Base-by-base conservation (phyloP, 2,888 invertebrate genomes). In the Apotomis betuletana region DNA sequence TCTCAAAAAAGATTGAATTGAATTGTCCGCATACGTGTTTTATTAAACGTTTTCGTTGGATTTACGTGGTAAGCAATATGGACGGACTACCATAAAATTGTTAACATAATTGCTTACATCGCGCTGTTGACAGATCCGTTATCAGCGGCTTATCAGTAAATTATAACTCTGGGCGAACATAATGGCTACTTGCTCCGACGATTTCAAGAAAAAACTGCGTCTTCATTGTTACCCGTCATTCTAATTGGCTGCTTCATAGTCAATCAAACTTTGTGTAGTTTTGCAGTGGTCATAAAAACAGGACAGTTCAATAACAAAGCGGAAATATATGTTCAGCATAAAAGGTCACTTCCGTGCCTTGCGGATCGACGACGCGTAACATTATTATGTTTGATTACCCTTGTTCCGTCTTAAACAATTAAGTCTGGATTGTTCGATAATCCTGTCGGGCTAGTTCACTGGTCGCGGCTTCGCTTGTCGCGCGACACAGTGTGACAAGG, bases 61-160 rank as follows among this genome's bases (percentile, higher is more conserved):
- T 54, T 49, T 52, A 67, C 44, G 55, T 46, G 46, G 58, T 49
- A 63, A 63, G 46, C 67, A 72, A 68, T 67, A 67, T 67, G 65
- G 60, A 55, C 59, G 49, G 59, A 27, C 73, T 55, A 65, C 65
- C 65, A 70, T 70, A 61, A 71, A 62, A 74, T 65, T 71, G 75
- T 75, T 73, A 70, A 69, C 73, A 70, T 69, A 74, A 74, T 75
- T 69, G 67, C 73, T 74, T 70, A 72, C 74, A 73, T 60, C 67
- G 70, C 73, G 70, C 57, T 73, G 75, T 74, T 75, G 74, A 71
- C 75, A 71, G 75, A 75, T 75, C 75, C 65, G 70, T 76, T 77
- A 77, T 76, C 76, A 73, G 15, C 59, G 55, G 72, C 76, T 78
- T 78, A 78, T 77, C 78, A 78, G 75, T 74, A 69, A 76, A 75